A percentile compares a stretch with the other conserved stretches of the same genome.
Evolutionary conservation across 2,797 vertebrate genomes (phyloP).

Genomic region (Acipenser oxyrinchus): DNA sequence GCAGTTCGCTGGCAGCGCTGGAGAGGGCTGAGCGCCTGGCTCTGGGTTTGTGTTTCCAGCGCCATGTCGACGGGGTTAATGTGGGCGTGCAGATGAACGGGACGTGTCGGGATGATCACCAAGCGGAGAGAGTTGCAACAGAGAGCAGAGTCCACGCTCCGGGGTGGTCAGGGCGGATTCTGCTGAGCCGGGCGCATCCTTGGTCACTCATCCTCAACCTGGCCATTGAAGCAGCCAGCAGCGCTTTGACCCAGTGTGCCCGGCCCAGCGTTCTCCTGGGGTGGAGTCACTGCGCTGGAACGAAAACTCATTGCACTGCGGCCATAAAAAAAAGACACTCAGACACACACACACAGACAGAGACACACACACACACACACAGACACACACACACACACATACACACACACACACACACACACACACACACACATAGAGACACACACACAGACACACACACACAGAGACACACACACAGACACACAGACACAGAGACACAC

Average conservation of each 20-base stretch:
- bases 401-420: neutral
- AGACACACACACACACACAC: too few species aligned
- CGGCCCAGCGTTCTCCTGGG: neutral
- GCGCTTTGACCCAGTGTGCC: constrained; percentile 11
- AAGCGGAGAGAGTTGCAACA: constrained; percentile 54
- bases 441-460: too few species aligned
- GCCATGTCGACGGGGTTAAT: constrained; percentile 67
- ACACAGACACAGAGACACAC: too few species aligned
- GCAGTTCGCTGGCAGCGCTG: constrained; percentile 25
- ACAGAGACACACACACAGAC: too few species aligned
- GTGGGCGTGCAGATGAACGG: constrained; percentile 72
- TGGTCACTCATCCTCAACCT: constrained; percentile 37
- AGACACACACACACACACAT: too few species aligned
- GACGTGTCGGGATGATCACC: constrained; percentile 64
- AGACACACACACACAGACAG: neutral
- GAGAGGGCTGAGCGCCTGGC: constrained; percentile 33
- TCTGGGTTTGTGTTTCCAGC: constrained; percentile 44
- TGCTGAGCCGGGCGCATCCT: constrained; percentile 36
- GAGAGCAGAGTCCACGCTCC: constrained; percentile 62
- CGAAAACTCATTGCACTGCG: neutral
- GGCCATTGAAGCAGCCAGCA: neutral
- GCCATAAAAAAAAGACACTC: neutral
- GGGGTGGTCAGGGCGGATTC: constrained; percentile 33
- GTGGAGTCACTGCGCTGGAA: neutral
- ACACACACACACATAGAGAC: neutral